A percentile compares a stretch with the other conserved stretches of the same genome.
Evolutionary conservation across 1,140 invertebrate species (phyloP).

Genomic region (Formica selysi): DNA sequence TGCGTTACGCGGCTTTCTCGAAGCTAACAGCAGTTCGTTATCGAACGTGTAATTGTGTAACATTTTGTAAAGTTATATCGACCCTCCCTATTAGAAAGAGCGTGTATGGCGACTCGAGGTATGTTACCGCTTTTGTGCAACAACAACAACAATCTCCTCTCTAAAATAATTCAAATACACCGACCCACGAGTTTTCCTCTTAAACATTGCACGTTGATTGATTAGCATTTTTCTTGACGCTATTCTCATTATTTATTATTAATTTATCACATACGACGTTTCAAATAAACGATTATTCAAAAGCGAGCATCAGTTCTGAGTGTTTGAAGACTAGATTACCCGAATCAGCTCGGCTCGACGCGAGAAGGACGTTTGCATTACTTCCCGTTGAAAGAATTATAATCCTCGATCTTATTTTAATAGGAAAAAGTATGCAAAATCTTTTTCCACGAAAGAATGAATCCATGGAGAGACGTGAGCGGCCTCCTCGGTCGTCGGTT

Average conservation of each 20-base stretch:
- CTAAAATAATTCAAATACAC: constrained; percentile 31
- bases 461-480: constrained; percentile 74
- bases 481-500: constrained; percentile 80
- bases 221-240: constrained; percentile 51
- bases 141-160: constrained; percentile 34
- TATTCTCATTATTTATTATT: constrained; percentile 54
- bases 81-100: constrained; percentile 24
- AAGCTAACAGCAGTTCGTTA: constrained; percentile 37
- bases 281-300: constrained; percentile 56
- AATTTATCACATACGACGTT: constrained; percentile 51
- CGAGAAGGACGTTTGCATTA: constrained; percentile 6
- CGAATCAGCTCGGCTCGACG: constrained; percentile 41
- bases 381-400: background rate
- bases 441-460: constrained; percentile 28
- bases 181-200: constrained; percentile 19
- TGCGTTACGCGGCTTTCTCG: background rate
- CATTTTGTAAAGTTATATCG: constrained; percentile 61
- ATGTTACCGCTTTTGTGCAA: constrained; percentile 53
- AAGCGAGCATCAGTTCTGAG: constrained; percentile 53
- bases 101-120: constrained; percentile 53
- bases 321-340: constrained; percentile 38
- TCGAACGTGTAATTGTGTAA: constrained; percentile 54
- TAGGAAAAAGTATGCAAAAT: background rate
- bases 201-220: constrained; percentile 39
- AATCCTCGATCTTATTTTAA: background rate